Percentiles rank a stretch among this genome's conserved stretches.
Conservation (phyloP, 2,888 invertebrate genomes). For the Mystacides longicornis region DNA sequence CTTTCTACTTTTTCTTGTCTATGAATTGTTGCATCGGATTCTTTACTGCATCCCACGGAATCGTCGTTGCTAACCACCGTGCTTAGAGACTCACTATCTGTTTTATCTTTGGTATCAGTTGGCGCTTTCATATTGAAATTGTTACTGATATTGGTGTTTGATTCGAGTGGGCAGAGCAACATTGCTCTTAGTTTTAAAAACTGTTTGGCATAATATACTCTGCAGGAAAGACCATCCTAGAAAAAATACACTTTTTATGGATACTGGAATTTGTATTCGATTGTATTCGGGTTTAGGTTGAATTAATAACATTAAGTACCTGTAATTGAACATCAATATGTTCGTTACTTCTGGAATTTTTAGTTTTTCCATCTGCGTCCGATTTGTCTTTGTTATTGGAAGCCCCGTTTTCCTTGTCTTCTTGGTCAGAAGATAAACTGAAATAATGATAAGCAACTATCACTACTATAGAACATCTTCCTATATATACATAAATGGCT, state of each 20-base stretch:
- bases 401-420: slow-evolving; percentile 27
- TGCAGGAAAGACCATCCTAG: slow-evolving; percentile 77
- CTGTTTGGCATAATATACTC: slow-evolving; percentile 85
- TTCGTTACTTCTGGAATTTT: slow-evolving; percentile 36
- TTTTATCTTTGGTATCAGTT: slow-evolving; percentile 15
- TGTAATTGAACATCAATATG: slow-evolving; percentile 44
- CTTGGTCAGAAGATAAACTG: slow-evolving; percentile 12
- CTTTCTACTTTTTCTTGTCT: slow-evolving; percentile 25
- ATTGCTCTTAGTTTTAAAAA: slow-evolving; percentile 72
- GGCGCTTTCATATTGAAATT: slow-evolving; percentile 29
- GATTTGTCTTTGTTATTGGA: slow-evolving; percentile 24
- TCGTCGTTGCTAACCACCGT: background rate
- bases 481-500: background rate
- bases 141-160: slow-evolving; percentile 27
- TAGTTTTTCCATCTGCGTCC: slow-evolving; percentile 35
- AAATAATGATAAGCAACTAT: slow-evolving; percentile 1
- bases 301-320: slow-evolving; percentile 32
- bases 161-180: slow-evolving; percentile 34
- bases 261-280: background rate
- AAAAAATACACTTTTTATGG: slow-evolving; percentile 6
- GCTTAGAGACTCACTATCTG: background rate
- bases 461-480: too few relatives aligned
- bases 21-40: slow-evolving; percentile 26
- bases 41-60: background rate
- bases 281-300: background rate